A percentile compares a stretch with the other conserved stretches of the same genome.
Evolutionary conservation across 2,113 vertebrate species (phyloP).

Genomic region (Bujurquina vittata): DNA sequence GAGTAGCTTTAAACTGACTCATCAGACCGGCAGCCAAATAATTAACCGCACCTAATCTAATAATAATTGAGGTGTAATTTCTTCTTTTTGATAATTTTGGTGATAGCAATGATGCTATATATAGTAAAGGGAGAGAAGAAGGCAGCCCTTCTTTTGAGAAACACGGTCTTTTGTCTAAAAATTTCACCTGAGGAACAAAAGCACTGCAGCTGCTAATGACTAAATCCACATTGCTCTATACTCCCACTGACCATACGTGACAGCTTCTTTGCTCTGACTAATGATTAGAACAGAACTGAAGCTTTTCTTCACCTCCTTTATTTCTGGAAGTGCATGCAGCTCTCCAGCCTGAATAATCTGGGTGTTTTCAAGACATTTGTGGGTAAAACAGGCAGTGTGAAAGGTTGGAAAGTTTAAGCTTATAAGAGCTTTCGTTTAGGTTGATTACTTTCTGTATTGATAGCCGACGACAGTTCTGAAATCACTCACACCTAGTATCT

Average conservation of each 20-base stretch:
- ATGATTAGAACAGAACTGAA: slow-evolving; percentile 14
- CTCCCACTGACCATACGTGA: slow-evolving; percentile 24
- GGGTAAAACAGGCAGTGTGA: not conserved
- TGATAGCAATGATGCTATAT: not conserved
- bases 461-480: slow-evolving; percentile 4
- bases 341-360: not conserved
- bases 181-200: slow-evolving; percentile 33
- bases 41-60: not conserved
- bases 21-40: not conserved
- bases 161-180: not conserved
- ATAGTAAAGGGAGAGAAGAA: not conserved
- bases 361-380: not conserved
- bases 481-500: not conserved
- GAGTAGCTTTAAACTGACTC: not conserved
- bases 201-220: slow-evolving; percentile 27
- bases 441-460: not conserved
- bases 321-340: not conserved
- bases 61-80: not conserved
- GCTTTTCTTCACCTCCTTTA: slow-evolving; percentile 19
- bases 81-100: not conserved
- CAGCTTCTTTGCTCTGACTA: slow-evolving; percentile 31
- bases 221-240: not conserved
- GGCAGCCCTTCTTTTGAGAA: not conserved
- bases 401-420: not conserved
- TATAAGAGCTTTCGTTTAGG: not conserved